Evolutionary conservation across 37 sponge, comb jelly and placozoan species (phyloP).

Genomic region (Tethya wilhelma): DNA sequence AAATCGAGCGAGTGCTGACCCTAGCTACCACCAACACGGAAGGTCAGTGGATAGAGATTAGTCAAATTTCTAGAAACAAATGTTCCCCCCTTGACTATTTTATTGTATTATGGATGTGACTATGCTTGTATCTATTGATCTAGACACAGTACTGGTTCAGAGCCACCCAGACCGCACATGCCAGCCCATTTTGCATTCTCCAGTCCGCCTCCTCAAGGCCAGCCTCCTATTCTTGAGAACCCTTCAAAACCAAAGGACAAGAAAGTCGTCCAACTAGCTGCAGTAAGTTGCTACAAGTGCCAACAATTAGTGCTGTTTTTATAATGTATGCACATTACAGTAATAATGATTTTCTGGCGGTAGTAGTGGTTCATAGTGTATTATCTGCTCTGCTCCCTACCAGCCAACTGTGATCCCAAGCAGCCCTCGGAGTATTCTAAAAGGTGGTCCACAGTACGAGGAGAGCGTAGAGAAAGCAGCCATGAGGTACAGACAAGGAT

Average conservation of each 20-base stretch:
- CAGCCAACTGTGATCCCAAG: constrained; percentile 8
- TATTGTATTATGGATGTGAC: no score
- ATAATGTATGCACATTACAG: no score
- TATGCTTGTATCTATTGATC: background rate
- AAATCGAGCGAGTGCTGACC: background rate
- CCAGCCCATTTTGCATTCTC: background rate
- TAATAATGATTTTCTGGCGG: no score
- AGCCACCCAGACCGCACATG: background rate
- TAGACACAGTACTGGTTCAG: background rate
- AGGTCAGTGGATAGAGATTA: no score
- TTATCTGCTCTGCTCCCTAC: background rate
- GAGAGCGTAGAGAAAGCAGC: constrained; percentile 3
- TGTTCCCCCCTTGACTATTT: no score
- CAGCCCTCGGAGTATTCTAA: constrained; percentile 35
- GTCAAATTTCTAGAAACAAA: no score
- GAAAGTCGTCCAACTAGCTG: background rate
- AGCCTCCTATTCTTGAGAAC: background rate
- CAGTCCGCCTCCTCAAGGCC: background rate
- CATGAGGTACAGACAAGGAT: no score
- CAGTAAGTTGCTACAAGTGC: background rate
- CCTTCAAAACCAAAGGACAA: background rate
- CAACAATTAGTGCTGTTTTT: background rate
- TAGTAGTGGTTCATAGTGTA: no score
- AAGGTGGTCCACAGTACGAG: constrained; percentile 21
- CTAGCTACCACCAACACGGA: no score